A percentile compares a stretch with the other conserved stretches of the same genome.
Evolutionary conservation across 2,113 vertebrate genomes (phyloP).

Genomic region (Poecilia latipinna): DNA sequence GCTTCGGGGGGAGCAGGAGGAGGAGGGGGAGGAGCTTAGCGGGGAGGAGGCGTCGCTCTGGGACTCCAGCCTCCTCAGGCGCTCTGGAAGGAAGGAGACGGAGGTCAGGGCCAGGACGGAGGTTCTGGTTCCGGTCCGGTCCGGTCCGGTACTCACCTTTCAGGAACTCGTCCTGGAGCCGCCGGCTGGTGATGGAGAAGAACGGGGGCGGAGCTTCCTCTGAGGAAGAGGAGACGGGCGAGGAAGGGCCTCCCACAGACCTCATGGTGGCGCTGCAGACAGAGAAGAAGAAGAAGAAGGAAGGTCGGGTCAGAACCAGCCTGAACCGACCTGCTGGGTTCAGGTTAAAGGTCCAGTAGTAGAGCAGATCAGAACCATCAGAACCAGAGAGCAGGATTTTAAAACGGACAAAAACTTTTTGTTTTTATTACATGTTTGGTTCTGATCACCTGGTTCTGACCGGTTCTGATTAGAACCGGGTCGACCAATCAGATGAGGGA

Average conservation of each 20-base stretch:
- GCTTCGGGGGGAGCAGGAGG: background rate
- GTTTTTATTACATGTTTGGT: too few relatives aligned
- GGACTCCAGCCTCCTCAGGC: slow-evolving; percentile 6
- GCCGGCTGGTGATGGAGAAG: slow-evolving; percentile 32
- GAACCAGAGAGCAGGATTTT: too few relatives aligned
- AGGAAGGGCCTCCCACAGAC: slow-evolving; percentile 5
- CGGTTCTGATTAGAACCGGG: too few relatives aligned
- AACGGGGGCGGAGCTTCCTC: slow-evolving; percentile 6
- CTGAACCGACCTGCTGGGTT: too few relatives aligned
- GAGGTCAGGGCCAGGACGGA: background rate
- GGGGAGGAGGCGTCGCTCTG: background rate
- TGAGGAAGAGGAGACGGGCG: slow-evolving; percentile 5
- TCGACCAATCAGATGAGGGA: too few relatives aligned
- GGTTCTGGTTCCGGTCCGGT: background rate
- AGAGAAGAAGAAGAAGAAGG: too few relatives aligned
- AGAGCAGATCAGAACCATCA: too few relatives aligned
- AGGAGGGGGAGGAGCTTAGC: background rate
- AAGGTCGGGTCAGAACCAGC: too few relatives aligned
- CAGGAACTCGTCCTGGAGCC: slow-evolving; percentile 47
- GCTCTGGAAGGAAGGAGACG: slow-evolving; percentile 32
- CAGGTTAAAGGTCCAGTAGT: too few relatives aligned
- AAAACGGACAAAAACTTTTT: too few relatives aligned
- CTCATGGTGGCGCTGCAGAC: slow-evolving; percentile 20
- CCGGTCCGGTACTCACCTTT: slow-evolving; percentile 15
- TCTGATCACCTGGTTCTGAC: too few relatives aligned